Evolutionary conservation across 2,888 invertebrate species (phyloP), one percentile per base, ranked within the genome.

Genomic region (Therioaphis trifolii): DNA sequence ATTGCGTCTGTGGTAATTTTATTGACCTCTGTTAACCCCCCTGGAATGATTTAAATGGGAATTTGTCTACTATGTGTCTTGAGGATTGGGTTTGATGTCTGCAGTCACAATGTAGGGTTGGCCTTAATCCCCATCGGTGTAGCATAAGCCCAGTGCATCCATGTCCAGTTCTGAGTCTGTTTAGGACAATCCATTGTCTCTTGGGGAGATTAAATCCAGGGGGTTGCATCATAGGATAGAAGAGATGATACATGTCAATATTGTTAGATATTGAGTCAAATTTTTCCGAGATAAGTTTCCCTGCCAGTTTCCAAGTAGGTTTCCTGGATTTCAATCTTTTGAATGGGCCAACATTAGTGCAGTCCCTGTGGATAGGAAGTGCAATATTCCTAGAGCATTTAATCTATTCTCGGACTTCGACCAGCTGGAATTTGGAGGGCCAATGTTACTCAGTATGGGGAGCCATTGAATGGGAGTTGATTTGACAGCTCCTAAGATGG

Each of bases 131-230:
- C n/a, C n/a, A n/a, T 11, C 52, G 55, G 12, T 4, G 35, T 72
- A 72, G 29, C 35, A 52, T n/a, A n/a, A n/a, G n/a, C n/a, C n/a
- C n/a, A n/a, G n/a, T n/a, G n/a, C n/a, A n/a, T n/a, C n/a, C n/a
- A n/a, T n/a, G n/a, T n/a, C n/a, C n/a, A n/a, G n/a, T n/a, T n/a
- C n/a, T n/a, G n/a, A n/a, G n/a, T n/a, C n/a, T n/a, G n/a, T n/a
- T n/a, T n/a, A n/a, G n/a, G n/a, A n/a, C n/a, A n/a, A n/a, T n/a
- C n/a, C n/a, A 72, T 55, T 72, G 72, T 29, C 72, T 72, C 72
- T 35, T 72, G 12, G 72, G 52, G 35, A 72, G 52, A 11, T 72
- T 14, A 72, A 52, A 72, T 55, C 35, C 55, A 15, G n/a, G 55
- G 52, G 52, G 15, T 72, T 72, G 29, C 49, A 52, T 52, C 52